Percentiles rank a stretch among this genome's conserved stretches.
Conservation (phyloP, 2,888 invertebrate species). For the Netelia melanura region DNA sequence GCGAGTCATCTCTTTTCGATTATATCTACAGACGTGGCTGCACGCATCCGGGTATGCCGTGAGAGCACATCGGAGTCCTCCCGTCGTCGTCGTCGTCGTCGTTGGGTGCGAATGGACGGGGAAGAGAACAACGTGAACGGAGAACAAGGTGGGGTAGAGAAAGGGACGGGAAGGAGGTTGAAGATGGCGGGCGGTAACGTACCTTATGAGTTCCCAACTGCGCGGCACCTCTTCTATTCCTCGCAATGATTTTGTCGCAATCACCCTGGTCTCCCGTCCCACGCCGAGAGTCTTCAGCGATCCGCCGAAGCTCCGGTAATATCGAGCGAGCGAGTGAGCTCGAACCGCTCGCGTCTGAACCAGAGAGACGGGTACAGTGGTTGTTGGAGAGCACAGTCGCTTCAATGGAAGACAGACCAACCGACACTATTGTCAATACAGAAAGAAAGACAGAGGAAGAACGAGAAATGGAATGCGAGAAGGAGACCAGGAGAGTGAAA, state of each 20-base stretch:
- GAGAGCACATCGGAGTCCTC: conserved; percentile 22
- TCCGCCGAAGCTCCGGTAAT: conserved; percentile 82
- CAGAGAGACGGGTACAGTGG: conserved; percentile 82
- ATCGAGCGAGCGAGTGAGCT: conserved; percentile 82
- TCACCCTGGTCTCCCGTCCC: conserved; percentile 79
- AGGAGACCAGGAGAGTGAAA: conserved; percentile 56
- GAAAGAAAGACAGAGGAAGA: conserved; percentile 73
- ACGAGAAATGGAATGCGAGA: conserved; percentile 66
- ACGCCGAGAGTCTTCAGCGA: conserved; percentile 69
- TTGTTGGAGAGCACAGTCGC: conserved; percentile 77
- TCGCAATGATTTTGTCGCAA: conserved; percentile 85
- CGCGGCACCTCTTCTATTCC: conserved; percentile 85
- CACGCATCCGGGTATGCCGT: conserved; percentile 37
- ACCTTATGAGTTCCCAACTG: conserved; percentile 83
- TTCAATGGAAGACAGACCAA: conserved; percentile 74
- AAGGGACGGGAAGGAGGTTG: conserved; percentile 24
- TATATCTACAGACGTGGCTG: conserved; percentile 65
- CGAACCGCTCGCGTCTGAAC: conserved; percentile 81
- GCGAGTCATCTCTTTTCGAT: conserved; percentile 66
- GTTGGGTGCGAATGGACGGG: conserved; percentile 57
- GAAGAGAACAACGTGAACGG: conserved; percentile 44
- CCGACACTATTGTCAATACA: conserved; percentile 87
- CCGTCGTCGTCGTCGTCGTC: conserved; percentile 63
- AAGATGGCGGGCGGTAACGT: conserved; percentile 54
- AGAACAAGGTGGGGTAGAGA: conserved; percentile 11